Evolutionary conservation across 2,113 vertebrate genomes (phyloP), one percentile per base, ranked within the genome.

Genomic region (Calidris pugnax): DNA sequence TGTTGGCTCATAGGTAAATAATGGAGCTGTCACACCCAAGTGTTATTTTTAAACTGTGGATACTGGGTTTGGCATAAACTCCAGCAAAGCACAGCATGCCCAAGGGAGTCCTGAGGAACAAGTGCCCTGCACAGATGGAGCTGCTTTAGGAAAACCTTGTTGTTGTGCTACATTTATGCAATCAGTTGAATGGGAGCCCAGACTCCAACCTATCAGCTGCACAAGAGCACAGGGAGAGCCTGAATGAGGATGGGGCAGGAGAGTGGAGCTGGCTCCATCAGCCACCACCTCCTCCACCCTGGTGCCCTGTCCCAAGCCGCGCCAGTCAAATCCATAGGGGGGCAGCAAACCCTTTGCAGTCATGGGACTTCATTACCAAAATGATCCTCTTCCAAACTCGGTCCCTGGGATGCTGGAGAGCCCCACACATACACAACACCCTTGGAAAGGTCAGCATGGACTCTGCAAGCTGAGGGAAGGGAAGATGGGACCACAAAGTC

Each of bases 321-420:
- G 1, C 96, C 90, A 2, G 87, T 19, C 95, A 63, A 80, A 91
- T 94, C 96, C 96, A 97, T 97, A 77, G 95, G 95, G 85, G 92
- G 96, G 96, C 96, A 96, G 96, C 96, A 97, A 96, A 97, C 96
- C 90, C 96, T 85, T 96, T 93, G 78, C 75, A 95, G 95, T 96
- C 89, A 89, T 93, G 93, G 93, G 84, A 79, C 43, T 60, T 26
- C 24, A 17, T 64, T 92, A 74, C 91, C 94, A 59, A 84, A 87
- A 47, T 12, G 0, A 71, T 85, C 68, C 76, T 89, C 89, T 78
- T 27, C 89, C 80, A 75, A 53, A 12, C 56, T n/a, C 56, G 10
- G 18, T 57, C 72, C 79, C 60, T 12, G 22, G 14, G 59, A 60
- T 30, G 60, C 76, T 71, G 84, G 60, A 32, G 22, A 67, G 47